Percentiles rank a stretch among this genome's conserved stretches.
Conservation (phyloP, 2,797 vertebrate species). For the Alectoris magna region DNA sequence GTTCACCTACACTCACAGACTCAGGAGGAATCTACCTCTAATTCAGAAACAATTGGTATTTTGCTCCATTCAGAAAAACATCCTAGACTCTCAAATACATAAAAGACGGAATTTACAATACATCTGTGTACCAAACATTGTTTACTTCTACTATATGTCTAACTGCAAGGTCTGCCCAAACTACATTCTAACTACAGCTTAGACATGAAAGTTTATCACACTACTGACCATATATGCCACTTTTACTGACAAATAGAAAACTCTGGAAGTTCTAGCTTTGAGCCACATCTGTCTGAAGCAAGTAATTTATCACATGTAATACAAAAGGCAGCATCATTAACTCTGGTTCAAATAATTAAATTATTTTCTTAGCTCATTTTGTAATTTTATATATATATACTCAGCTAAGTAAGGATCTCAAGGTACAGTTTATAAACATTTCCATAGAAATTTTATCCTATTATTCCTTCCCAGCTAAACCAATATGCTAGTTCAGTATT, state of each 20-base stretch:
- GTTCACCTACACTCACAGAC: neutral
- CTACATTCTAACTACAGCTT: neutral
- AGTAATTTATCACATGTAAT: neutral
- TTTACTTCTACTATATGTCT: neutral
- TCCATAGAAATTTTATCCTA: neutral
- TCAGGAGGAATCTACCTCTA: neutral
- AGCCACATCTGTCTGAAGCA: neutral
- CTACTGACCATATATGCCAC: fast-evolving
- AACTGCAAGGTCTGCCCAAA: neutral
- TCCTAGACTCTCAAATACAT: neutral
- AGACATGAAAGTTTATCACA: neutral
- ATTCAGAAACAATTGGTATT: neutral
- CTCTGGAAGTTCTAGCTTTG: neutral
- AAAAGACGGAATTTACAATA: neutral
- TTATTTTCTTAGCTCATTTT: neutral
- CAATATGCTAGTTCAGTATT: neutral
- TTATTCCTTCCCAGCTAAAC: neutral
- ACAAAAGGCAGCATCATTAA: neutral
- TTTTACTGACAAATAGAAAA: neutral
- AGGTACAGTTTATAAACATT: neutral
- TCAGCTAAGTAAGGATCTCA: neutral
- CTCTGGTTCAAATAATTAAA: neutral
- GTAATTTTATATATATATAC: neutral
- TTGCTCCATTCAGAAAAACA: neutral
- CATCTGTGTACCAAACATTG: neutral